These are phyloP conservation scores for Orthochromis malagaraziensis DNA, from an alignment of 2,113 vertebrate species.

Conservation along the genomic window DNA sequence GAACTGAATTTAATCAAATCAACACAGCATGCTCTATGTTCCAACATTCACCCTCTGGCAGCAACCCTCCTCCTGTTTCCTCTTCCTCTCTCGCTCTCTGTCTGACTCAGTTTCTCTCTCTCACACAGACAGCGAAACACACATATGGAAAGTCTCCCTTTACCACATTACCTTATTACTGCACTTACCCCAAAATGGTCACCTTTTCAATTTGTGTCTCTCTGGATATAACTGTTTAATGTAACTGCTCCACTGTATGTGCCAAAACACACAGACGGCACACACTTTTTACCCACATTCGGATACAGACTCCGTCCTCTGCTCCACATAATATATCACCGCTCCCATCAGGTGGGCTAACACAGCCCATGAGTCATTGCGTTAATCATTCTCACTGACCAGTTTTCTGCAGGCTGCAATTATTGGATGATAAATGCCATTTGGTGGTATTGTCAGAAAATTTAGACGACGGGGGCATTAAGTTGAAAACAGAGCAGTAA, in stretches of 20 bases:
- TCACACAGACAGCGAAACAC: background rate
- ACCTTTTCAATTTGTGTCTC: background rate
- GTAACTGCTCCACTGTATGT: background rate
- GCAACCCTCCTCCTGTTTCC: conserved; percentile 31
- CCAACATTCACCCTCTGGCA: conserved; percentile 55
- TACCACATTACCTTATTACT: background rate
- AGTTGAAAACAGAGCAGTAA: background rate
- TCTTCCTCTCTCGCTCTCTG: background rate
- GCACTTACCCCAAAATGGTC: background rate
- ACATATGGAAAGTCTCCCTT: background rate
- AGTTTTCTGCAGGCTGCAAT: conserved; percentile 17
- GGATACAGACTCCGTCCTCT: background rate
- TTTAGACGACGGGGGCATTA: conserved; percentile 3
- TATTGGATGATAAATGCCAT: conserved; percentile 8
- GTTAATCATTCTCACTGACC: background rate
- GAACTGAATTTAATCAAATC: conserved; percentile 66
- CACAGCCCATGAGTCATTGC: background rate
- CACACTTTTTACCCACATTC: background rate
- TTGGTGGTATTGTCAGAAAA: background rate
- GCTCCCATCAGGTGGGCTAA: background rate
- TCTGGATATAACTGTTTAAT: background rate
- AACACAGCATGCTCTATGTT: conserved; percentile 57
- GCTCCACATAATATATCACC: background rate
- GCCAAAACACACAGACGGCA: background rate
- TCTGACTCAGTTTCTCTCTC: background rate